phyloP scores from a whole-genome alignment of 1,140 invertebrate genomes.

The Luehdorfia chinensis region DNA sequence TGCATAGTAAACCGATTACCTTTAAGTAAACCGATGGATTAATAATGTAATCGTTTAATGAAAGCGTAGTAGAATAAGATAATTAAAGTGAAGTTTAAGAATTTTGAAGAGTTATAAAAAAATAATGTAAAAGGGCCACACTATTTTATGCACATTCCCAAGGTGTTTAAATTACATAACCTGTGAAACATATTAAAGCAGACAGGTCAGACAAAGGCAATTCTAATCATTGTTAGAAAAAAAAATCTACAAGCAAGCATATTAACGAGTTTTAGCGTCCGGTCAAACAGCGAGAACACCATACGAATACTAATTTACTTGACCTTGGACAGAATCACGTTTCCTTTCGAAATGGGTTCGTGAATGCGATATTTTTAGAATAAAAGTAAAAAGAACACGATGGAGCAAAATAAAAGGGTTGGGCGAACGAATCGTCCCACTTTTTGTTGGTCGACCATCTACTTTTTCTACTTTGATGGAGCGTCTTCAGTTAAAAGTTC shows the following conservation, averaged over 20 bases:
- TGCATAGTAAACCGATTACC: too few species aligned
- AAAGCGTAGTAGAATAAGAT: too few species aligned
- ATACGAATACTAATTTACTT: conserved; percentile 70
- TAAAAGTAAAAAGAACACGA: conserved; percentile 67
- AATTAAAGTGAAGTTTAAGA: too few species aligned
- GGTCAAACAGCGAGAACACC: conserved; percentile 65
- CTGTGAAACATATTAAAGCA: conserved; percentile 25
- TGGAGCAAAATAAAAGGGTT: conserved; percentile 68
- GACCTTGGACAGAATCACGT: conserved; percentile 71
- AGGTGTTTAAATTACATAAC: conserved; percentile 34
- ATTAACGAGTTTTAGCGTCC: conserved; percentile 71
- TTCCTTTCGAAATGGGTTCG: conserved; percentile 74
- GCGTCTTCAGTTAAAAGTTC: conserved; percentile 36
- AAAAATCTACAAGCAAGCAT: conserved; percentile 49
- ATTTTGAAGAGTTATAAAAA: too few species aligned
- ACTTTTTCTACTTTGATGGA: conserved; percentile 54
- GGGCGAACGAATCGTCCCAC: conserved; percentile 51
- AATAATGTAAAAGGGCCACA: too few species aligned
- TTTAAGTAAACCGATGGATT: too few species aligned
- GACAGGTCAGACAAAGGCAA: conserved; percentile 29
- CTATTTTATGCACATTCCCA: conserved; percentile 10
- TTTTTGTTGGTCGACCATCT: conserved; percentile 56
- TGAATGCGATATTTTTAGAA: conserved; percentile 74
- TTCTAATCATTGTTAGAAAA: conserved; percentile 63
- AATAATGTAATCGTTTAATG: too few species aligned